Evolutionary conservation across 2,113 vertebrate species (phyloP).

Genomic region (Gymnogyps californianus): DNA sequence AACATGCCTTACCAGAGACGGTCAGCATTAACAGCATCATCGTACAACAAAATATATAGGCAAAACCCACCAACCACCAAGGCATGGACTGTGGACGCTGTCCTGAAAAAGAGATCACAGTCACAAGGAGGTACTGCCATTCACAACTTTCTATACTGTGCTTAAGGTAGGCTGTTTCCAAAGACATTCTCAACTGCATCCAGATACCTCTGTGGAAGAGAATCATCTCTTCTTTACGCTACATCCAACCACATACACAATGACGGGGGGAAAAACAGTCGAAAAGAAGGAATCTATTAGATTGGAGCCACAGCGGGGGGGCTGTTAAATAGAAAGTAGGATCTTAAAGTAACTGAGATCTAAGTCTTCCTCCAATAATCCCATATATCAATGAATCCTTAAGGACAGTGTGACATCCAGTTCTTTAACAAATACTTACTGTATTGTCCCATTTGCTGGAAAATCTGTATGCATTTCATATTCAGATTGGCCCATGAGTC

Average conservation of each 20-base stretch:
- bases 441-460: not conserved
- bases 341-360: not conserved
- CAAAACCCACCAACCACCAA: slow-evolving; percentile 89
- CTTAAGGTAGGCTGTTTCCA: not conserved
- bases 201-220: not conserved
- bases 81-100: slow-evolving; percentile 93
- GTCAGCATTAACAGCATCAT: slow-evolving; percentile 86
- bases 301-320: rapidly evolving
- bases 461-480: not conserved
- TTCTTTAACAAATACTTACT: not conserved
- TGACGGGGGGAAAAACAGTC: not conserved
- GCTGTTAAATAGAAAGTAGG: not conserved
- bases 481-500: not conserved
- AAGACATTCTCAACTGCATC: not conserved
- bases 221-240: not conserved
- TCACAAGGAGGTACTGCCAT: not conserved
- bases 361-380: not conserved
- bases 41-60: slow-evolving; percentile 87
- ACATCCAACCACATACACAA: not conserved
- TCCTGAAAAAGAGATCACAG: slow-evolving; percentile 76
- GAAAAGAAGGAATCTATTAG: not conserved
- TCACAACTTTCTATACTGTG: not conserved
- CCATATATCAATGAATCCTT: not conserved
- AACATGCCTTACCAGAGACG: slow-evolving; percentile 88
- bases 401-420: not conserved